phyloP scores from a whole-genome alignment of 2,888 invertebrate genomes.

The Eupithecia subfuscata region DNA sequence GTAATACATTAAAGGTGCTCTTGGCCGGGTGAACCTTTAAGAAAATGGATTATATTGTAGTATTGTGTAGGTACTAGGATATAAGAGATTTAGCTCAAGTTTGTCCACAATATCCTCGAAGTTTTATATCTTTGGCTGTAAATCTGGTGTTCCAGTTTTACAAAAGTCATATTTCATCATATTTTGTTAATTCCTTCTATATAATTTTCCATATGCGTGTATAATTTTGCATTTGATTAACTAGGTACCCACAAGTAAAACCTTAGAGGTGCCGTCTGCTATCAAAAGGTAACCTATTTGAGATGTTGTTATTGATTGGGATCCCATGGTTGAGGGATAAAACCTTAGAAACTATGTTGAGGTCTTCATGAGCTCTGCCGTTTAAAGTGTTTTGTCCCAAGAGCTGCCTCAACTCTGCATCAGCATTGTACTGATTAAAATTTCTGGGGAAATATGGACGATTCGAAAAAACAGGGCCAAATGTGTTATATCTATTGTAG shows the following conservation, averaged over 20 bases:
- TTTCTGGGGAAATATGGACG: conserved; percentile 64
- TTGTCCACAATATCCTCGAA: background rate
- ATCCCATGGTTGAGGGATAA: conserved; percentile 91
- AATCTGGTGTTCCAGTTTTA: conserved; percentile 14
- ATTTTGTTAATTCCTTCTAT: background rate
- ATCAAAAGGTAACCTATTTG: conserved; percentile 74
- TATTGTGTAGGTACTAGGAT: background rate
- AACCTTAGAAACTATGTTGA: conserved; percentile 92
- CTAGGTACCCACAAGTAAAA: background rate
- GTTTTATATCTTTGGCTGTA: conserved; percentile 27
- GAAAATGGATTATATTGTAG: background rate
- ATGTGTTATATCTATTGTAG: conserved; percentile 71
- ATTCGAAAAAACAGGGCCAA: conserved; percentile 62
- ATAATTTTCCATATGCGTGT: background rate
- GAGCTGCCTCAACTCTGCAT: conserved; percentile 86
- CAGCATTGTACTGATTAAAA: conserved; percentile 61
- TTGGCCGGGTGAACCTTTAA: background rate
- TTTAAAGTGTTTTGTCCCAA: conserved; percentile 87
- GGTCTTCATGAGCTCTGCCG: conserved; percentile 87
- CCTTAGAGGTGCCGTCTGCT: conserved; percentile 66
- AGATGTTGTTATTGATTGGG: conserved; percentile 73
- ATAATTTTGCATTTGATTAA: background rate
- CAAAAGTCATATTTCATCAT: background rate
- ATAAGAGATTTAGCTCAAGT: background rate
- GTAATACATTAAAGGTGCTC: background rate